A percentile compares a stretch with the other conserved stretches of the same genome.
Conservation (phyloP, 1,140 invertebrate genomes). For the Drosophila navojoa region DNA sequence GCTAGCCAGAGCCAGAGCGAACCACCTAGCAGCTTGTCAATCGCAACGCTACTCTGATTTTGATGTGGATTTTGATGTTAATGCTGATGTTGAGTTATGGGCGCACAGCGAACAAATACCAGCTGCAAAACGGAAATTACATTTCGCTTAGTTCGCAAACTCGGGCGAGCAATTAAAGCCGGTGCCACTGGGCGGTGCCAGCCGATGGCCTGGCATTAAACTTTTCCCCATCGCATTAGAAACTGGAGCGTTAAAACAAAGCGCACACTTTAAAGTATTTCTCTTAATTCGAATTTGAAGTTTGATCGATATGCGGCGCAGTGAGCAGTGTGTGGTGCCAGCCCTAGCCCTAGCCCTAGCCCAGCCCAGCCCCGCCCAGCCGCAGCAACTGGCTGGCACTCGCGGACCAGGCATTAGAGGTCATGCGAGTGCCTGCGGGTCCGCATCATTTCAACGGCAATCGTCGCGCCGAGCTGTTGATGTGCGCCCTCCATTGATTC, state of each 20-base stretch:
- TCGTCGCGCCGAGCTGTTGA: constrained; percentile 63
- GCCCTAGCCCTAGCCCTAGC: constrained; percentile 9
- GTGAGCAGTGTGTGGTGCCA: constrained; percentile 31
- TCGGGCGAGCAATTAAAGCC: constrained; percentile 63
- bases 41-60: constrained; percentile 10
- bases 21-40: constrained; percentile 24
- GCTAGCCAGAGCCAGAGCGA: not conserved
- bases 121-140: constrained; percentile 66
- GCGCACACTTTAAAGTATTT: constrained; percentile 74
- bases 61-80: not conserved
- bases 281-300: constrained; percentile 78
- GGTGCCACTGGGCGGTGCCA: not conserved
- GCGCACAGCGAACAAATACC: constrained; percentile 37
- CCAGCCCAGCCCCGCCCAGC: constrained; percentile 43
- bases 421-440: constrained; percentile 53
- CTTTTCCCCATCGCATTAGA: constrained; percentile 57
- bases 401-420: constrained; percentile 62
- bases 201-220: constrained; percentile 31
- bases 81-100: constrained; percentile 66
- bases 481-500: constrained; percentile 57
- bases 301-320: constrained; percentile 80
- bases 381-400: constrained; percentile 34
- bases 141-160: constrained; percentile 64
- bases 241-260: constrained; percentile 40
- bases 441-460: constrained; percentile 67